Evolutionary conservation across 1,140 invertebrate species (phyloP).

Genomic region (Conus ventricosus): DNA sequence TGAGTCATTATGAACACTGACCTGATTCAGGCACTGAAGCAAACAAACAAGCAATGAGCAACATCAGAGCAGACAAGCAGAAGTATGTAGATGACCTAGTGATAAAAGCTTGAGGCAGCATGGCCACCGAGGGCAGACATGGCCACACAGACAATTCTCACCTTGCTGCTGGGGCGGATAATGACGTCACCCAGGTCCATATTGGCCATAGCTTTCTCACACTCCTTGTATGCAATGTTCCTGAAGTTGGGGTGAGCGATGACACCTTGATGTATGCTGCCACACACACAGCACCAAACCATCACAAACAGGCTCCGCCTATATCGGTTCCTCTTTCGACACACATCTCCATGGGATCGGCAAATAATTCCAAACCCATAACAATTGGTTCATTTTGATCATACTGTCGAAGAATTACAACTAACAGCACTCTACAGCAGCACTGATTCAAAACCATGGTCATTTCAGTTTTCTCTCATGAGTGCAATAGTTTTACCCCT

Average conservation of each 20-base stretch:
- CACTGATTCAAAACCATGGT: too few species aligned
- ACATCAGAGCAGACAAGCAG: too few species aligned
- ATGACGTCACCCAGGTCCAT: slow-evolving; percentile 98
- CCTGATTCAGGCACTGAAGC: too few species aligned
- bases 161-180: slow-evolving; percentile 95
- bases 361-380: background rate
- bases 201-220: slow-evolving; percentile 90
- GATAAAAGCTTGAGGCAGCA: too few species aligned
- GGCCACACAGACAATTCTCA: slow-evolving; percentile 54
- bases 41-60: too few species aligned
- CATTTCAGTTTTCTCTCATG: too few species aligned
- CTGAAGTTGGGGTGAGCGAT: slow-evolving; percentile 98
- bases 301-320: background rate
- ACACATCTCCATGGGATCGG: background rate
- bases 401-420: background rate
- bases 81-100: too few species aligned
- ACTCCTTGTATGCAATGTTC: slow-evolving; percentile 95
- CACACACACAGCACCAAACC: background rate
- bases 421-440: background rate
- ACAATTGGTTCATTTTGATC: too few species aligned
- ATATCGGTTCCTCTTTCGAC: background rate
- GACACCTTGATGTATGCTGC: slow-evolving; percentile 87
- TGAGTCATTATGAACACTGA: too few species aligned
- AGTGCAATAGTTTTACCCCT: too few species aligned
- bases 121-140: too few species aligned